Evolutionary conservation across 2,797 vertebrate genomes (phyloP), one percentile per base, ranked within the genome.

Genomic region (Coccyzus lansbergi): DNA sequence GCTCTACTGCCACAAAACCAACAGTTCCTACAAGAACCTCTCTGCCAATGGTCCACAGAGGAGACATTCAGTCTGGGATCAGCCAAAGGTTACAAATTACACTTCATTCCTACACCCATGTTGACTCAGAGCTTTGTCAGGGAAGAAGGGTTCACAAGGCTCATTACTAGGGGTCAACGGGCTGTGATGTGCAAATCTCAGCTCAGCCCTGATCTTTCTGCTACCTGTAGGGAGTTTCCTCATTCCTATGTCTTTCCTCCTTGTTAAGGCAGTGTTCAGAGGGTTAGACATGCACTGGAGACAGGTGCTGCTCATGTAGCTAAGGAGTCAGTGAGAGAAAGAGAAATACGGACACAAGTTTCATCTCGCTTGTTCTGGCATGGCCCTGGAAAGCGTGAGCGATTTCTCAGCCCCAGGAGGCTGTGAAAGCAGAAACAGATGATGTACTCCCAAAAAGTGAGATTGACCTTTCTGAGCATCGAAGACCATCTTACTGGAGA

Each of bases 81-180:
- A 42, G 62, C 53, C 62, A 51, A 60, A 67, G 9, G 22, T 7
- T 33, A 78, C 84, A 91, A 86, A 70, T 10, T 15, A 31, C 2
- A 0, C 48, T 67, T 38, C 51, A 40, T 70, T 84, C 60, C 78
- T 70, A n/a, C 6, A 2, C 16, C 22, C 51, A 48, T 56, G 56
- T 46, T 63, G 81, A 75, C 51, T 28, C 24, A 44, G 68, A 72
- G 81, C 59, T 72, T 86, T 92, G 91, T 67, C 81, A 76, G 63
- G n/a, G 63, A 8, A 36, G 7, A 44, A 42, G 63, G 34, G 8
- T 44, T 26, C 10, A 1, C 1, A 4, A 76, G 88, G 78, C 44
- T 31, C 21, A 6, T 84, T 52, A 44, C 88, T 76, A 56, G 83
- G 77, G 69, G 67, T 74, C 83, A 91, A 10, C 42, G 42, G 83